Evolutionary conservation across 2,888 invertebrate species (phyloP).

Genomic region (Ecdyonurus torrentis): DNA sequence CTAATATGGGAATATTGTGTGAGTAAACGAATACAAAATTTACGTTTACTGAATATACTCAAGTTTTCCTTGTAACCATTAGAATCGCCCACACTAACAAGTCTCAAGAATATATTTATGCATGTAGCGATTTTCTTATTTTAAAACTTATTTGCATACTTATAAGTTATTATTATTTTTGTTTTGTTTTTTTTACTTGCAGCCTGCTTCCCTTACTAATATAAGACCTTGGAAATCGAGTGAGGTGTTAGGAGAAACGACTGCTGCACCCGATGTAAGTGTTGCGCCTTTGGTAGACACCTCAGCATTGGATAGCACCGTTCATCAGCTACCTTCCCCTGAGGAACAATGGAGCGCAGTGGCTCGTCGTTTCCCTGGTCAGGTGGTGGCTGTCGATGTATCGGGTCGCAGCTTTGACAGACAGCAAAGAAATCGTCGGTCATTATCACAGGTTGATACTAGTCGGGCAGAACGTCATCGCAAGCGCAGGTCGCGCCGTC

Average conservation of each 20-base stretch:
- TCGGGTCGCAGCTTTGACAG: conserved; percentile 76
- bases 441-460: conserved; percentile 43
- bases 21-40: too few relatives aligned
- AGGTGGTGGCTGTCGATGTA: conserved; percentile 76
- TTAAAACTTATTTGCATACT: too few relatives aligned
- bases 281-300: conserved; percentile 41
- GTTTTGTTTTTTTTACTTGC: too few relatives aligned
- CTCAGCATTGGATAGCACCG: conserved; percentile 44
- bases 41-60: too few relatives aligned
- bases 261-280: conserved; percentile 40
- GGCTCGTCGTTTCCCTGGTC: conserved; percentile 70
- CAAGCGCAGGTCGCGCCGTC: conserved; percentile 47
- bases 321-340: conserved; percentile 73
- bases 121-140: too few relatives aligned
- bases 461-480: conserved; percentile 7
- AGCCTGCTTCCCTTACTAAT: conserved; percentile 68
- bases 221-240: conserved; percentile 72
- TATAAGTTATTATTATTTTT: too few relatives aligned
- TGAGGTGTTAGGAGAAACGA: conserved; percentile 45
- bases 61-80: too few relatives aligned
- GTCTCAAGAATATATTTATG: too few relatives aligned
- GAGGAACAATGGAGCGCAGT: conserved; percentile 72
- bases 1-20: too few relatives aligned
- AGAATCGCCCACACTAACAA: too few relatives aligned
- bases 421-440: conserved; percentile 72